A percentile compares a stretch with the other conserved stretches of the same genome.
These are phyloP conservation scores for Cotesia congregata DNA, from an alignment of 2,888 invertebrate species.

Conservation along the genomic window DNA sequence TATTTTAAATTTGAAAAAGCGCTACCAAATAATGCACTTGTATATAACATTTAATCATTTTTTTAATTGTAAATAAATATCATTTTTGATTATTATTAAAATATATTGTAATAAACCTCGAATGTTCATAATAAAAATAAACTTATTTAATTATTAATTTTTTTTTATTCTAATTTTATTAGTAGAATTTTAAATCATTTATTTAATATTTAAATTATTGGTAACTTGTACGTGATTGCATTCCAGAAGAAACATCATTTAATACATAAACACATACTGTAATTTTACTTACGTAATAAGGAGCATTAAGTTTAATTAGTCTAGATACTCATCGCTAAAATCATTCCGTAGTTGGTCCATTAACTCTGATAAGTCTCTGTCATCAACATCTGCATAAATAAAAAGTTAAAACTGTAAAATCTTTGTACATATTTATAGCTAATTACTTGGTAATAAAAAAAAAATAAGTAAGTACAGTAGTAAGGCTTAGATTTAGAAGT, in stretches of 20 bases:
- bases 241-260: too few species aligned
- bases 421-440: slow-evolving; percentile 38
- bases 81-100: slow-evolving; percentile 28
- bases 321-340: slow-evolving; percentile 2
- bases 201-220: background rate
- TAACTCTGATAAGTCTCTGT: background rate
- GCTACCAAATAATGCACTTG: slow-evolving; percentile 51
- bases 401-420: slow-evolving; percentile 39
- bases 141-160: slow-evolving; percentile 7
- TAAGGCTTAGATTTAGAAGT: slow-evolving; percentile 73
- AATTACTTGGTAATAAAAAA: slow-evolving; percentile 33
- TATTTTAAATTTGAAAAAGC: slow-evolving; percentile 21
- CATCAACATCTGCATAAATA: slow-evolving; percentile 29
- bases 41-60: slow-evolving; percentile 47
- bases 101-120: background rate
- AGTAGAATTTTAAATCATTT: background rate
- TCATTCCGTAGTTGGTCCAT: background rate
- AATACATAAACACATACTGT: background rate
- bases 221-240: background rate
- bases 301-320: background rate
- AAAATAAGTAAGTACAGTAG: slow-evolving; percentile 69
- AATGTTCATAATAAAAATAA: slow-evolving; percentile 36
- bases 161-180: background rate
- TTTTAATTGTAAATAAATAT: slow-evolving; percentile 49
- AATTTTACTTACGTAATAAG: background rate